Percentiles rank a stretch among this genome's conserved stretches.
phyloP scores from a whole-genome alignment of 2,113 vertebrate genomes.

The Sorex fumeus region DNA sequence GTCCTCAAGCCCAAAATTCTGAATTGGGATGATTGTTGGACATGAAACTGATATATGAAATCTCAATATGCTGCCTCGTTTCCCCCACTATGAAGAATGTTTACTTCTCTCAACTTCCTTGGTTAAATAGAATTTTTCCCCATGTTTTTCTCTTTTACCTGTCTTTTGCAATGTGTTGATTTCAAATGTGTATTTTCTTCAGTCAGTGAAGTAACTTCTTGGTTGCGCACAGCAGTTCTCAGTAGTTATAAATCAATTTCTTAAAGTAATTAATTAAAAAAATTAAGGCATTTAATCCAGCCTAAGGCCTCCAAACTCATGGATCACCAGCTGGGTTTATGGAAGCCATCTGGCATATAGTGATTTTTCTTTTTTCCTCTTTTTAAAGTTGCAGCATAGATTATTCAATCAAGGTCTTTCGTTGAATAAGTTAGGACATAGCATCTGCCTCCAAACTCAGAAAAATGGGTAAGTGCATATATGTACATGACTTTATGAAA shows the following conservation, averaged over 20 bases:
- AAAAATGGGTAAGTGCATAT: background rate
- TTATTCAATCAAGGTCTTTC: slow-evolving; percentile 68
- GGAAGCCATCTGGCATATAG: slow-evolving; percentile 66
- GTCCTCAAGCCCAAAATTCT: too few relatives aligned
- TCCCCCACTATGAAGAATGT: background rate
- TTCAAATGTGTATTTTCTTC: slow-evolving; percentile 37
- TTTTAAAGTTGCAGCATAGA: slow-evolving; percentile 58
- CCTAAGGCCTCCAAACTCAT: slow-evolving; percentile 63
- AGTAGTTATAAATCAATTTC: slow-evolving; percentile 71
- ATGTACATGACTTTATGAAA: background rate
- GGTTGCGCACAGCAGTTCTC: slow-evolving; percentile 62
- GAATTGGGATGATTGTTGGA: background rate
- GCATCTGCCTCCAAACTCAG: slow-evolving; percentile 10
- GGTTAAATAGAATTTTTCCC: slow-evolving; percentile 2
- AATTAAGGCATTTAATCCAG: slow-evolving; percentile 67
- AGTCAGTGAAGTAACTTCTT: slow-evolving; percentile 71
- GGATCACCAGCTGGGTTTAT: slow-evolving; percentile 75
- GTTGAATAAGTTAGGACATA: slow-evolving; percentile 55
- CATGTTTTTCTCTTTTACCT: background rate
- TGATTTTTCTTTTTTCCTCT: slow-evolving; percentile 49
- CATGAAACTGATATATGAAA: background rate
- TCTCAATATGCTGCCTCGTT: background rate
- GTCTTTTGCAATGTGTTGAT: slow-evolving; percentile 1
- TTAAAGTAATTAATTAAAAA: slow-evolving; percentile 81
- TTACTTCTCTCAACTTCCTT: background rate